Conservation (phyloP, 2,113 vertebrate species). For the Telmatochromis sp. region DNA sequence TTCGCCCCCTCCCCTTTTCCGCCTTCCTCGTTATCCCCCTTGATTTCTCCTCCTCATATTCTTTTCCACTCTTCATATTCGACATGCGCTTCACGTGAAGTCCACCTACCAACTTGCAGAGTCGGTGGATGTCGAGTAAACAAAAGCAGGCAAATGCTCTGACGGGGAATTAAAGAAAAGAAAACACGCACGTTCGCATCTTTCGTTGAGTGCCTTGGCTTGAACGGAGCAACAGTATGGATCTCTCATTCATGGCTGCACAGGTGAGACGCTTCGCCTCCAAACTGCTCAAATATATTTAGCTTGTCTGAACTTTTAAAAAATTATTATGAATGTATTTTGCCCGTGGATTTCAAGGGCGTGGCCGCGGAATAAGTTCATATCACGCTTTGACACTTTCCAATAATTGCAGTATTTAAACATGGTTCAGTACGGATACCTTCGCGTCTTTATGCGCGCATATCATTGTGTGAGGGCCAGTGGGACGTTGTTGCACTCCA, state of each 20-base stretch:
- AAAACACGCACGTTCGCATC: neutral
- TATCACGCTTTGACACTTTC: neutral
- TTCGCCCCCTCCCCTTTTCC: neutral
- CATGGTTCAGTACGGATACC: neutral
- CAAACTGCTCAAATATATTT: neutral
- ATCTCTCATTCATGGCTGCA: slow-evolving; percentile 93
- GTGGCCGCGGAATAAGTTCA: slow-evolving; percentile 41
- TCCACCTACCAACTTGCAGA: slow-evolving; percentile 3
- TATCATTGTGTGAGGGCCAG: neutral
- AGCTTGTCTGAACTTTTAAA: slow-evolving; percentile 16
- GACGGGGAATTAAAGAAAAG: slow-evolving; percentile 7
- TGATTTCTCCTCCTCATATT: neutral
- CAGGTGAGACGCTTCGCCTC: slow-evolving; percentile 74
- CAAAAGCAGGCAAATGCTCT: slow-evolving; percentile 28
- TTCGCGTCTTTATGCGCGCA: neutral
- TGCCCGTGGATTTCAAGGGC: neutral
- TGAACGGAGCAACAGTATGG: slow-evolving; percentile 75
- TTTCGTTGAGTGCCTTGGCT: slow-evolving; percentile 35
- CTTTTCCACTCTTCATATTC: neutral
- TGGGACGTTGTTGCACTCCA: neutral
- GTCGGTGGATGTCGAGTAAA: neutral
- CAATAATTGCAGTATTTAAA: neutral
- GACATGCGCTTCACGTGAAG: slow-evolving; percentile 43
- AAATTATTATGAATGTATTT: neutral
- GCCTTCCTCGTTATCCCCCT: neutral